These are phyloP conservation scores for Falco berigora DNA, from an alignment of 2,797 vertebrate genomes.

Conservation along the genomic window DNA sequence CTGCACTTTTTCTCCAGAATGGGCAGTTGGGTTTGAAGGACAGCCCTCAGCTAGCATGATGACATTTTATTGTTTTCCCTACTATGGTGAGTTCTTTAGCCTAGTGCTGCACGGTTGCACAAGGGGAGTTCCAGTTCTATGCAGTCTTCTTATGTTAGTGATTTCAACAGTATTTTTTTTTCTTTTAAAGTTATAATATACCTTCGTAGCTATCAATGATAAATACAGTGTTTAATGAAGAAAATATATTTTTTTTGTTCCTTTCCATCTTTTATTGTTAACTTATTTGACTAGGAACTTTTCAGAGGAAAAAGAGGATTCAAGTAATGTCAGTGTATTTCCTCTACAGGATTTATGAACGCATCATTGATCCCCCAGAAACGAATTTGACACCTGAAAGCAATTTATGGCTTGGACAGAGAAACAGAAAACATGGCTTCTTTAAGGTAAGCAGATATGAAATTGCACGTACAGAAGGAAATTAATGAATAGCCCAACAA, in stretches of 20 bases:
- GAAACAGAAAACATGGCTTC: slow-evolving; percentile 89
- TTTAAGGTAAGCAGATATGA: slow-evolving; percentile 86
- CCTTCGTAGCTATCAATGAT: neutral
- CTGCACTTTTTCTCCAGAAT: neutral
- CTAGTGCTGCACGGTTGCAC: neutral
- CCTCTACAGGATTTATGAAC: slow-evolving; percentile 88
- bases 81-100: neutral
- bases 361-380: slow-evolving; percentile 89
- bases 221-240: neutral
- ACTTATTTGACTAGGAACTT: neutral
- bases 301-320: neutral
- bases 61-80: neutral
- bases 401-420: slow-evolving; percentile 93
- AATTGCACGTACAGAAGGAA: neutral
- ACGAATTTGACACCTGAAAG: slow-evolving; percentile 84
- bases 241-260: neutral
- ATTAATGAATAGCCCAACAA: neutral
- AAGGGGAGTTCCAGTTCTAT: neutral
- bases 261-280: neutral
- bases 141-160: neutral
- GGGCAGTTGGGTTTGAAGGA: neutral
- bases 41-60: neutral
- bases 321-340: slow-evolving; percentile 20
- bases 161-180: neutral
- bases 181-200: neutral